Conservation (phyloP, 2,888 invertebrate species). For the Drosophila putrida region DNA sequence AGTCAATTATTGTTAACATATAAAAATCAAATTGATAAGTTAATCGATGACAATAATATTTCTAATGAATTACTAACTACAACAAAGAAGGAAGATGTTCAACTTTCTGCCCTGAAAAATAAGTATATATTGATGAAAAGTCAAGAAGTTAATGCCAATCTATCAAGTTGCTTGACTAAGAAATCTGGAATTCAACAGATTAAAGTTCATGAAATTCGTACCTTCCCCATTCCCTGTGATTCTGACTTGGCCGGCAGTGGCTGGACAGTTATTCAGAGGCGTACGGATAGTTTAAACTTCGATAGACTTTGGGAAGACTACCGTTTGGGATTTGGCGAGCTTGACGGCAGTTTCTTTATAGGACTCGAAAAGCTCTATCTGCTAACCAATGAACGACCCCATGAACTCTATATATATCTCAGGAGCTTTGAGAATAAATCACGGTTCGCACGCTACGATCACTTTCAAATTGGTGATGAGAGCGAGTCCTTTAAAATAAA, state of each 20-base stretch:
- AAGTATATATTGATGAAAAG: neutral
- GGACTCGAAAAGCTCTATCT: slow-evolving; percentile 27
- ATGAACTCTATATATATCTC: slow-evolving; percentile 28
- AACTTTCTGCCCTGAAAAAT: neutral
- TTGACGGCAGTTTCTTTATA: slow-evolving; percentile 11
- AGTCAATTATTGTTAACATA: neutral
- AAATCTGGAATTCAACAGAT: slow-evolving; percentile 1
- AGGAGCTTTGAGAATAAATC: neutral
- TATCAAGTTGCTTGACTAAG: neutral
- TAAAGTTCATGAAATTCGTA: neutral
- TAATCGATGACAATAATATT: neutral
- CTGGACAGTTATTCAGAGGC: slow-evolving; percentile 38
- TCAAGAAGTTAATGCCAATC: neutral
- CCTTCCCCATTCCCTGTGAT: slow-evolving; percentile 12
- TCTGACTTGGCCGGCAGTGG: neutral
- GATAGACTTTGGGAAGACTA: slow-evolving; percentile 20
- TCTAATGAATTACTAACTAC: too few species aligned
- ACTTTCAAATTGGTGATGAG: slow-evolving; percentile 19
- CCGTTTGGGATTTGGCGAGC: slow-evolving; percentile 19
- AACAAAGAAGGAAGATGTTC: neutral
- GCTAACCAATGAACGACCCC: slow-evolving; percentile 15
- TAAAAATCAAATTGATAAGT: neutral
- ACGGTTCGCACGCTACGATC: slow-evolving; percentile 11
- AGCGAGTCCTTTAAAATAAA: slow-evolving; percentile 11
- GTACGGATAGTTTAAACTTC: slow-evolving; percentile 17